phyloP scores from a whole-genome alignment of 1,140 invertebrate species.

The Macrobrachium nipponense region DNA sequence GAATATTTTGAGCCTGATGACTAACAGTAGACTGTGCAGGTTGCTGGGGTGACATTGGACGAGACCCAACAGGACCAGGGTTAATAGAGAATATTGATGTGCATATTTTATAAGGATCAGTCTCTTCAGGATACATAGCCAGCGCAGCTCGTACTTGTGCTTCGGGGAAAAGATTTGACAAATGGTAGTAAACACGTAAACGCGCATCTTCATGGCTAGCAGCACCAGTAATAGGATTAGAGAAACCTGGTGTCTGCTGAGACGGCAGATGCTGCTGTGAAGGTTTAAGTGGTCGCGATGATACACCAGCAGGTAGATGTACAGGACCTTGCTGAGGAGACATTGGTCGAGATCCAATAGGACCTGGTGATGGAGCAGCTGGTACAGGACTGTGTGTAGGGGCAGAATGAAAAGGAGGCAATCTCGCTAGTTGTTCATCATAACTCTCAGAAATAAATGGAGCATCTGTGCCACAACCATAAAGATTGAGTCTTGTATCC shows the following conservation, averaged over 20 bases:
- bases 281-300: conserved; percentile 49
- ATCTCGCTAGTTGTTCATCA: conserved; percentile 55
- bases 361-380: conserved; percentile 63
- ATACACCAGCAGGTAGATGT: conserved; percentile 62
- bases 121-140: conserved; percentile 87
- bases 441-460: conserved; percentile 61
- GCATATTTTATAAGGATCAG: conserved; percentile 88
- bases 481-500: conserved; percentile 66
- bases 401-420: conserved; percentile 30
- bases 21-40: conserved; percentile 34
- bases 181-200: conserved; percentile 79
- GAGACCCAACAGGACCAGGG: conserved; percentile 41
- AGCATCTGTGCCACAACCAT: conserved; percentile 41
- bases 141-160: conserved; percentile 87
- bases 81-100: conserved; percentile 77
- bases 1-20: conserved; percentile 32
- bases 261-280: conserved; percentile 7
- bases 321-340: conserved; percentile 63
- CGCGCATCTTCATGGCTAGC: conserved; percentile 64
- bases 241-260: conserved; percentile 20
- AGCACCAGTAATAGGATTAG: conserved; percentile 77
- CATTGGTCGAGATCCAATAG: conserved; percentile 63
- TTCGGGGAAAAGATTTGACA: conserved; percentile 88
- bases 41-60: conserved; percentile 60
- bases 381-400: conserved; percentile 26